Conservation (phyloP, 2,113 vertebrate species). For the Cephalopholis sonnerati region DNA sequence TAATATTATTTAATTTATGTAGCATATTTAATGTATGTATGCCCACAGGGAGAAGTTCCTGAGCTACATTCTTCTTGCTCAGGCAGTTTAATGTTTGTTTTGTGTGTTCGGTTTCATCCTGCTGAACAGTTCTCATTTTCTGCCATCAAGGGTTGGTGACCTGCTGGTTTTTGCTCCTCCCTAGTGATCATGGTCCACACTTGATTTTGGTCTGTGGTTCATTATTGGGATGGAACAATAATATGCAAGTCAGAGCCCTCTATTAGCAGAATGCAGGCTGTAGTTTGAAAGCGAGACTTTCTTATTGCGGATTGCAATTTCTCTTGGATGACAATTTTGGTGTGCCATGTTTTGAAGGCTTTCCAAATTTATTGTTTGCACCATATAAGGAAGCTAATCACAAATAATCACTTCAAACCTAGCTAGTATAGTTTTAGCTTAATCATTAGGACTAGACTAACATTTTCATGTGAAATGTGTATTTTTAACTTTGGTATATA, state of each 20-base stretch:
- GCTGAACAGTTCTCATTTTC: constrained; percentile 23
- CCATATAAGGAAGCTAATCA: constrained; percentile 13
- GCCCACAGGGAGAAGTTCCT: not conserved
- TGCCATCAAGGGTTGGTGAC: constrained; percentile 27
- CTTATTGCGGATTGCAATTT: not conserved
- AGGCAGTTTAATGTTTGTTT: not conserved
- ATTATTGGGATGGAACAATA: constrained; percentile 40
- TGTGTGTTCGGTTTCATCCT: not conserved
- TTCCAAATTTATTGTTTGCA: constrained; percentile 25
- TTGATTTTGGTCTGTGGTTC: constrained; percentile 8
- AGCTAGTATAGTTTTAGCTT: constrained; percentile 42
- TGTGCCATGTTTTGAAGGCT: constrained; percentile 21
- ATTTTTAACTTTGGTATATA: constrained; percentile 76
- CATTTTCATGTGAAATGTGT: constrained; percentile 77
- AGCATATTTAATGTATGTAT: not conserved
- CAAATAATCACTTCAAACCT: constrained; percentile 10
- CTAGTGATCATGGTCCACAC: not conserved
- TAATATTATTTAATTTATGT: not conserved
- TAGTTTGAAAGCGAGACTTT: constrained; percentile 1
- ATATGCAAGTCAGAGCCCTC: constrained; percentile 46
- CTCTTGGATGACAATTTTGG: not conserved
- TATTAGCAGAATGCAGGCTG: not conserved
- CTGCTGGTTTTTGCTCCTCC: constrained; percentile 59
- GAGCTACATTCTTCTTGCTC: not conserved
- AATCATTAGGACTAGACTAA: constrained; percentile 54